These are phyloP conservation scores for Laothoe populi DNA, from an alignment of 2,888 invertebrate species.

Conservation along the genomic window DNA sequence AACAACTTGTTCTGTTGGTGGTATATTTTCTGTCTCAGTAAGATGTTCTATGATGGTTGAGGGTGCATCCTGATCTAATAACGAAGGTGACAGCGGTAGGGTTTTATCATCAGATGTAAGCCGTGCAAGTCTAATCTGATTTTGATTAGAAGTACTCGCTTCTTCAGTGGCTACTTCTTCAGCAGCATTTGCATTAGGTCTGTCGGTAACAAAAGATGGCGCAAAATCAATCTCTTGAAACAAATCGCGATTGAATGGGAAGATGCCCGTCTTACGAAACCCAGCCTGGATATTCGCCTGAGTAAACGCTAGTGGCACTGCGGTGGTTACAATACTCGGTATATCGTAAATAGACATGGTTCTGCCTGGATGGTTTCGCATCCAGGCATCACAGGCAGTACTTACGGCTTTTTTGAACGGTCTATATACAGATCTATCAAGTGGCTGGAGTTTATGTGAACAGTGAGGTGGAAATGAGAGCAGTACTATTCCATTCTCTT, in stretches of 20 bases:
- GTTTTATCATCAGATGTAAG: too few species aligned
- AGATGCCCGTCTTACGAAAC: slow-evolving; percentile 42
- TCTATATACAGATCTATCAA: slow-evolving; percentile 43
- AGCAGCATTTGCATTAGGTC: too few species aligned
- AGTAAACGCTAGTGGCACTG: slow-evolving; percentile 43
- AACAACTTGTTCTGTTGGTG: too few species aligned
- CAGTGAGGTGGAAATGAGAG: slow-evolving; percentile 47
- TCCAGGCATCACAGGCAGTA: slow-evolving; percentile 43
- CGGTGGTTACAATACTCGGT: slow-evolving; percentile 38
- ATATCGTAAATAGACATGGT: slow-evolving; percentile 50
- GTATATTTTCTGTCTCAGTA: too few species aligned
- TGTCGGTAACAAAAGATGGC: slow-evolving; percentile 45
- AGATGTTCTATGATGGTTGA: too few species aligned
- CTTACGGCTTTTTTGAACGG: slow-evolving; percentile 46
- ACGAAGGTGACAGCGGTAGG: too few species aligned
- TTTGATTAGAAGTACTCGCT: too few species aligned
- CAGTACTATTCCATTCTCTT: slow-evolving; percentile 40
- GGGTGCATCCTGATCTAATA: too few species aligned
- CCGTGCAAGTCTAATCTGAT: too few species aligned
- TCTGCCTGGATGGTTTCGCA: slow-evolving; percentile 45
- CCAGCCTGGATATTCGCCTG: slow-evolving; percentile 42
- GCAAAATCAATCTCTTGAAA: slow-evolving; percentile 45
- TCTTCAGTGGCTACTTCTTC: too few species aligned
- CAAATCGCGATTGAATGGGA: slow-evolving; percentile 42
- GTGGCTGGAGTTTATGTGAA: slow-evolving; percentile 46